Conservation (phyloP, 2,113 vertebrate genomes). For the Stegastes partitus region DNA sequence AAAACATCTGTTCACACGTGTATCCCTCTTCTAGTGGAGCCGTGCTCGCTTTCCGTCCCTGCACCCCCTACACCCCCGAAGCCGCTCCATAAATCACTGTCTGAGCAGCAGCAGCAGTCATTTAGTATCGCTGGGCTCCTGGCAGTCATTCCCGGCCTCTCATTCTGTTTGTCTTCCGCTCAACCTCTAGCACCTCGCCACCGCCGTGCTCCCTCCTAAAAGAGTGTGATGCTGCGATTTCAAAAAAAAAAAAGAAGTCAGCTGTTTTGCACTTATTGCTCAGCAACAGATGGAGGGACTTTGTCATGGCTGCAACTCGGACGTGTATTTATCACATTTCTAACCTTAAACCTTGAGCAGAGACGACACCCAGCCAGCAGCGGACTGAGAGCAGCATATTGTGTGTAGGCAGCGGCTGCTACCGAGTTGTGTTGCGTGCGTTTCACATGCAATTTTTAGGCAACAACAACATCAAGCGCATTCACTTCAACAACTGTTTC, state of each 20-base stretch:
- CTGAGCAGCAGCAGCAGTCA: constrained; percentile 51
- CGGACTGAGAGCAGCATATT: not conserved
- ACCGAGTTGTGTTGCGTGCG: constrained; percentile 1
- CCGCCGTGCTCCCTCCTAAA: constrained; percentile 11
- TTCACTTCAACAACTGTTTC: constrained; percentile 60
- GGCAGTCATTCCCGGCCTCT: constrained; percentile 11
- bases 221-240: constrained; percentile 3
- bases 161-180: constrained; percentile 43
- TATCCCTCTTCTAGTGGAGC: constrained; percentile 35
- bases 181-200: constrained; percentile 24
- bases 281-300: constrained; percentile 33
- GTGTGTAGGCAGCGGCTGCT: constrained; percentile 14
- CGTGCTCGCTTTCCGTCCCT: constrained; percentile 31
- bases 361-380: not conserved
- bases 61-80: constrained; percentile 37
- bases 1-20: constrained; percentile 31
- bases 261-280: constrained; percentile 45
- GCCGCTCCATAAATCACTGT: constrained; percentile 70
- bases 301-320: constrained; percentile 15
- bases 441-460: constrained; percentile 49
- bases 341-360: not conserved
- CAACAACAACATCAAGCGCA: constrained; percentile 60
- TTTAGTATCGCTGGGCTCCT: constrained; percentile 55
- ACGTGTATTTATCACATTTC: constrained; percentile 7
- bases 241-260: constrained; percentile 10